phyloP scores from a whole-genome alignment of 2,797 vertebrate species.

The Mycteria americana region DNA sequence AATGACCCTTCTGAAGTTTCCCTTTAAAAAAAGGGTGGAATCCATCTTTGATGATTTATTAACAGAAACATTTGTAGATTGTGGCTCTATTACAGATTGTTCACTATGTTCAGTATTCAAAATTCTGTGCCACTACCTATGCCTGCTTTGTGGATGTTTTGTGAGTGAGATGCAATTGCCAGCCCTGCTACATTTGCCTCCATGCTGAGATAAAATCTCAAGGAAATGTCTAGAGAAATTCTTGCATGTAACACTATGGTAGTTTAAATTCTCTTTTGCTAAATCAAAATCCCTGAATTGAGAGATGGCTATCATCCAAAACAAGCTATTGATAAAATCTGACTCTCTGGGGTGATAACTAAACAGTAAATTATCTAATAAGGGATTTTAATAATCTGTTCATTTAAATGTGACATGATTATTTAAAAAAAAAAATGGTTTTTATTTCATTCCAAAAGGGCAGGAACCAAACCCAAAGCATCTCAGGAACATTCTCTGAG shows the following conservation, averaged over 20 bases:
- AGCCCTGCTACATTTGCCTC: neutral
- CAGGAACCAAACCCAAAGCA: neutral
- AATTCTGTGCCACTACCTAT: neutral
- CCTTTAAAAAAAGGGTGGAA: neutral
- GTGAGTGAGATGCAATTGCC: neutral
- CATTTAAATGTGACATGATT: neutral
- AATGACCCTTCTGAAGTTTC: neutral
- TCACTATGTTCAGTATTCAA: neutral
- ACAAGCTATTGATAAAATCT: neutral
- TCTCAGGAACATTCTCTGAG: neutral
- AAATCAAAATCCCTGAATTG: neutral
- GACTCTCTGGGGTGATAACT: neutral
- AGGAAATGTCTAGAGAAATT: neutral
- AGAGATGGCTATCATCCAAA: neutral
- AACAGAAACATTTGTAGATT: neutral
- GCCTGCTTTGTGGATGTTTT: neutral
- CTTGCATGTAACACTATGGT: neutral
- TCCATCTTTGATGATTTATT: neutral
- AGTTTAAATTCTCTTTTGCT: neutral
- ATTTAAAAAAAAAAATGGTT: neutral
- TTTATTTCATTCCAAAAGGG: neutral
- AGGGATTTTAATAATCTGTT: neutral
- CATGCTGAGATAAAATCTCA: neutral
- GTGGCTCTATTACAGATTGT: neutral
- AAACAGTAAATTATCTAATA: neutral